Conservation (phyloP, 30 jellyfish, hydroid and myxozoan genomes). For the Haliclystus octoradiatus region DNA sequence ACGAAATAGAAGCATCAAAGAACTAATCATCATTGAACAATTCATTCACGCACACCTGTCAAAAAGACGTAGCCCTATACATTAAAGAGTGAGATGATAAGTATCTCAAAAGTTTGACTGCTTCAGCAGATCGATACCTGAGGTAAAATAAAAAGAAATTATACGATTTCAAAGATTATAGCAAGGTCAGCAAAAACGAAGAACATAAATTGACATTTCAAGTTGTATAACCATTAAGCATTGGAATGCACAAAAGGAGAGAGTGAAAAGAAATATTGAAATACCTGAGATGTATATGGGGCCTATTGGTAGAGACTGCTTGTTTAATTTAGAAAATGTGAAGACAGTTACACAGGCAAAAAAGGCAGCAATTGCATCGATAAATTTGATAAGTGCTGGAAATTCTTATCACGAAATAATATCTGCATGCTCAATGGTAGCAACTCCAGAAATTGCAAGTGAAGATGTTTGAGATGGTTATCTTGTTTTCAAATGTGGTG, state of each 20-base stretch:
- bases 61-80: constrained; percentile 17
- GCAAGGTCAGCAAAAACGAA: constrained; percentile 7
- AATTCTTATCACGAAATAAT: no score
- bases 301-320: background rate
- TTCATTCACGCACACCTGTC: constrained; percentile 18
- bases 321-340: no score
- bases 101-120: no score
- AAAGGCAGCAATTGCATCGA: no score
- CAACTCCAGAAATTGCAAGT: no score
- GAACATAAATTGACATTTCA: constrained; percentile 13
- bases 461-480: no score
- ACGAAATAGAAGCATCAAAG: constrained; percentile 24
- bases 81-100: constrained; percentile 13
- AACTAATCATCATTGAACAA: constrained; percentile 21
- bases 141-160: constrained; percentile 12
- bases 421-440: no score
- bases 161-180: no score
- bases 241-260: constrained; percentile 6
- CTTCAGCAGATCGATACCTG: constrained; percentile 33
- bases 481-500: no score
- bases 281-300: constrained; percentile 16
- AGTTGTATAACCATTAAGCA: no score
- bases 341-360: no score
- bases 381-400: no score
- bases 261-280: constrained; percentile 1